Evolutionary conservation across 1,140 invertebrate species (phyloP), one percentile per base, ranked within the genome.

Genomic region (Trichoplusia ni): DNA sequence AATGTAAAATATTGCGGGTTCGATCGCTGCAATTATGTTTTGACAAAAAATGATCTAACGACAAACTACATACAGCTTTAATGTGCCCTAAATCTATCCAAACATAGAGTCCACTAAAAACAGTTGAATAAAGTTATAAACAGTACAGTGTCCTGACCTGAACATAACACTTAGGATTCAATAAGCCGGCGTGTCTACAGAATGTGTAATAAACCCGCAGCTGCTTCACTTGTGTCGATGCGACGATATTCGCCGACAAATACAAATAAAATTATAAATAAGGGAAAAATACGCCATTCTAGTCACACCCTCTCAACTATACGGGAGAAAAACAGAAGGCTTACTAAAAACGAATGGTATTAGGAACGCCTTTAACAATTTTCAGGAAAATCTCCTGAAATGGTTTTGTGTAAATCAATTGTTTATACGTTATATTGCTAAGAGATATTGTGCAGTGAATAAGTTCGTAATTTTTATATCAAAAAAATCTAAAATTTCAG

Each of bases 251-350:
- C 51, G 21, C 37, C 33, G 35, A 56, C 33, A 56, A 42, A 31
- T 42, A 29, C 23, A 58, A 49, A 42, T 42, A 58, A 58, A 42
- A 58, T 42, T 58, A 58, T 31, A 42, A 44, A 42, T 29, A 58
- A 31, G 7, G 35, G 46, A 49, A 58, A 42, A 58, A 9, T 44
- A 44, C 44, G 8, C 23, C 27, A 58, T 31, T 58, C 37, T 58
- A 44, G 37, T 58, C 54, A 58, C 54, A 58, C 21, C 38, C 27
- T 3, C 2, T 2, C 1, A 2, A 21, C 8, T 13, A 5, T 4
- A 16, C n/a, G n/a, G 8, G 3, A 7, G 6, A 4, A 21, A 27
- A 2, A n/a, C 19, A 56, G 13, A 56, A 56, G 51, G 35, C 18
- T 27, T n/a, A 25, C 2, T 40, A 27, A 9, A 4, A 16, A 4